phyloP scores from a whole-genome alignment of 2,888 invertebrate species.

The Drosophila multiciliata region DNA sequence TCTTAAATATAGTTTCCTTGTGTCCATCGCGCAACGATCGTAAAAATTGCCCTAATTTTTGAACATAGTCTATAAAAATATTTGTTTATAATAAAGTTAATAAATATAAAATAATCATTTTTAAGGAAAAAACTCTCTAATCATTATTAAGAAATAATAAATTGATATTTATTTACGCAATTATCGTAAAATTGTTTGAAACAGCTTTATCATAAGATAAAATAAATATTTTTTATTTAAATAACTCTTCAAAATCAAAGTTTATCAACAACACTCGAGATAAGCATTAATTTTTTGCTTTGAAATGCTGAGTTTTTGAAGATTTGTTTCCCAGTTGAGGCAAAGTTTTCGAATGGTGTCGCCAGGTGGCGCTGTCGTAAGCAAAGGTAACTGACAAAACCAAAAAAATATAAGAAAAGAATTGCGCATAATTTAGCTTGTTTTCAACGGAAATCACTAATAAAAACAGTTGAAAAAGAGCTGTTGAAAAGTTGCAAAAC shows the following conservation, averaged over 20 bases:
- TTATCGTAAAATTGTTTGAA: background rate
- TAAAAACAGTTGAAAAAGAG: conserved; percentile 71
- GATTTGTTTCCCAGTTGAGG: conserved; percentile 9
- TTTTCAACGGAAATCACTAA: conserved; percentile 80
- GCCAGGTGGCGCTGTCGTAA: conserved; percentile 6
- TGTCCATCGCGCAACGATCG: background rate
- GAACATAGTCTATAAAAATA: background rate
- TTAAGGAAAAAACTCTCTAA: no score
- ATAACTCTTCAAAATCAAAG: background rate
- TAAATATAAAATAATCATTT: no score
- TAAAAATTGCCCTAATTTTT: background rate
- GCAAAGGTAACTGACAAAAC: background rate
- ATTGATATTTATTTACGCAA: background rate
- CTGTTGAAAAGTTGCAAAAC: conserved; percentile 77
- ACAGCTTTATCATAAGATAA: background rate
- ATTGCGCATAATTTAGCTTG: conserved; percentile 65
- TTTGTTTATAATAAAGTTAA: background rate
- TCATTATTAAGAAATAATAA: no score
- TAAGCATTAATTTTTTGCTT: conserved; percentile 5
- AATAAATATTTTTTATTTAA: background rate
- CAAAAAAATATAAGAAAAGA: background rate
- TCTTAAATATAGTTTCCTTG: conserved; percentile 38
- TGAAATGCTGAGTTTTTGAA: background rate
- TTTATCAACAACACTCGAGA: background rate
- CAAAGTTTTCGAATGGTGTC: conserved; percentile 35